Base-by-base conservation (phyloP, 2,888 invertebrate genomes). In the Meiosimyza platycephala region DNA sequence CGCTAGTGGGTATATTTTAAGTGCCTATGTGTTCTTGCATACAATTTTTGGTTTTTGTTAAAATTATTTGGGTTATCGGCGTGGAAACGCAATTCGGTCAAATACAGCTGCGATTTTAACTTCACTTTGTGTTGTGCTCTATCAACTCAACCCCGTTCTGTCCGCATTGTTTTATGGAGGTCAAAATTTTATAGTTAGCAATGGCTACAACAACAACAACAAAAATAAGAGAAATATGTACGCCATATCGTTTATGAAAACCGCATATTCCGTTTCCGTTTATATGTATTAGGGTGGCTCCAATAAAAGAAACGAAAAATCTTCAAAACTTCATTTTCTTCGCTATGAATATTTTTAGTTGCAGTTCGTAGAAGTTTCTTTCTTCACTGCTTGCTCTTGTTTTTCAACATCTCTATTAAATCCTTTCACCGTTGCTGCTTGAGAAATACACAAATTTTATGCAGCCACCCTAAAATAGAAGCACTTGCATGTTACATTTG, bases 51-150 rank as follows among this genome's bases (percentile, higher is more conserved):
- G 55, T 55, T 55, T 18, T n/a, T 66, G 66, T 66, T 60, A 72
- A 65, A 72, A 72, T 66, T 52, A 72, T 72, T 72, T 72, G 18
- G 72, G 52, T 66, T 72, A 72, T 66, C 72, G 51, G 66, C 33
- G 60, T 47, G 59, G 33, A 59, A 72, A 72, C 66, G 52, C 66
- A 66, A 72, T 72, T 66, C 52, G 60, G 59, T 52, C 52, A 59
- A 72, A 66, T 60, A 6, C 59, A 15, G 18, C 33, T 28, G n/a
- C n/a, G 33, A n/a, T 33, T 60, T 60, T 13, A 22, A 33, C n/a
- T n/a, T 33, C 22, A 60, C 33, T 60, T 22, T 60, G 12, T 33
- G 22, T 60, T 33, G 7, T 60, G 60, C 18, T 15, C 33, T 33
- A 9, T 9, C 40, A 40, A 40, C 40, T 40, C 9, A 40, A 40